These are phyloP conservation scores for Ptychobarbus kaznakovi DNA, from an alignment of 2,797 vertebrate genomes.

Conservation along the genomic window DNA sequence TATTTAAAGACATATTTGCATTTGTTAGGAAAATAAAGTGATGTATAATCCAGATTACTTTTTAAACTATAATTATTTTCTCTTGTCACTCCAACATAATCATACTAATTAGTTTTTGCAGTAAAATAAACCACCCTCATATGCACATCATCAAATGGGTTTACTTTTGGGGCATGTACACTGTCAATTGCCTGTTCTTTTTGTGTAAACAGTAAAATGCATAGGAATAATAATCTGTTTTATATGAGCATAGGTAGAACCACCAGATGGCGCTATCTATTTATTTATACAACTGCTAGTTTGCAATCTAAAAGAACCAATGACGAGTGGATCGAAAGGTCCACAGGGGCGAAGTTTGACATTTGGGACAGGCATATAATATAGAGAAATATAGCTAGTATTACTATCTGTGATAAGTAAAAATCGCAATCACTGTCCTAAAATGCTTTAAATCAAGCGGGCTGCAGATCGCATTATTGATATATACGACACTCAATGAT, in stretches of 20 bases:
- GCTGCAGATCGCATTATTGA: neutral
- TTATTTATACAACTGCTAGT: neutral
- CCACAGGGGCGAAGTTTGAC: neutral
- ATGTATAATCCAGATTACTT: neutral
- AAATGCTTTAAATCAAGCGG: neutral
- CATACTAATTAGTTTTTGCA: neutral
- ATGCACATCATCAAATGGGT: neutral
- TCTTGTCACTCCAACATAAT: neutral
- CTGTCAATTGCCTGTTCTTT: conserved; percentile 67
- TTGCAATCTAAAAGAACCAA: neutral
- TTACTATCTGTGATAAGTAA: neutral
- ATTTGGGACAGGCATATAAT: neutral
- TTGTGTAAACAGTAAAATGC: conserved; percentile 69
- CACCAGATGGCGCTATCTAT: neutral
- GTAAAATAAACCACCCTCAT: neutral
- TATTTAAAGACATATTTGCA: neutral
- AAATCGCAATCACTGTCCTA: neutral
- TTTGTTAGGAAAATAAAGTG: neutral
- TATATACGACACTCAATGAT: too few relatives aligned
- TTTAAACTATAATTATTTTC: neutral
- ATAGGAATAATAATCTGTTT: conserved; percentile 67
- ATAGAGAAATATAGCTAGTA: neutral
- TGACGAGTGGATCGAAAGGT: neutral
- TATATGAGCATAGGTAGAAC: neutral
- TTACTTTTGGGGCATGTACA: conserved; percentile 40